Evolutionary conservation across 2,113 vertebrate genomes (phyloP).

Genomic region (Aegotheles bennettii): DNA sequence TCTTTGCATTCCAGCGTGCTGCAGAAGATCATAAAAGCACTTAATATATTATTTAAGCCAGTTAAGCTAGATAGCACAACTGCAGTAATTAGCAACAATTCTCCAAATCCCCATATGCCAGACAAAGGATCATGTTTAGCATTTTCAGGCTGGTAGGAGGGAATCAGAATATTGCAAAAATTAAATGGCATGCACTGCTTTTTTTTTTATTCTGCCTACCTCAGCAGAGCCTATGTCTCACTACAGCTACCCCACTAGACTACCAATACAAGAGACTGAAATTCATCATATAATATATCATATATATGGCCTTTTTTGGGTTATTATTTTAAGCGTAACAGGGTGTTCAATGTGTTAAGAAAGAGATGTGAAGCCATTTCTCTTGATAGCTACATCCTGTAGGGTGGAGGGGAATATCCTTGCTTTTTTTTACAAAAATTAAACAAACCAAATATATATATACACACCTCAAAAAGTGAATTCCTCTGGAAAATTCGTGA

Average conservation of each 20-base stretch:
- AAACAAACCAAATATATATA: background rate
- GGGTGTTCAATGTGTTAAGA: background rate
- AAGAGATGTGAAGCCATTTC: background rate
- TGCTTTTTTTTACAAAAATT: background rate
- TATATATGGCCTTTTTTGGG: too few species aligned
- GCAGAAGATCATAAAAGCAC: conserved; percentile 42
- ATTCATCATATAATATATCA: background rate
- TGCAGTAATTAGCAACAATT: conserved; percentile 53
- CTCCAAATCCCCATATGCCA: conserved; percentile 49
- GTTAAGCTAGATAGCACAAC: conserved; percentile 35
- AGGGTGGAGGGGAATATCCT: background rate
- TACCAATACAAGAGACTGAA: background rate
- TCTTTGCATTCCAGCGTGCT: background rate
- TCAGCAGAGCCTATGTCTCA: background rate
- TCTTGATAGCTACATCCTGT: background rate
- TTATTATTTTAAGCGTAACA: background rate
- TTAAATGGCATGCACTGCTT: background rate
- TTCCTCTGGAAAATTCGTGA: background rate
- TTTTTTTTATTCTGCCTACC: background rate
- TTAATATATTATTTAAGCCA: conserved; percentile 55
- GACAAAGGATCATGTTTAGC: conserved; percentile 44
- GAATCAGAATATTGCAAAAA: conserved; percentile 11
- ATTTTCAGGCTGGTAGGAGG: conserved; percentile 48
- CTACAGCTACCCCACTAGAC: background rate
- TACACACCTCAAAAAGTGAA: background rate